Evolutionary conservation across 1,140 invertebrate genomes (phyloP).

Genomic region (Pseudomyrmex sp.): DNA sequence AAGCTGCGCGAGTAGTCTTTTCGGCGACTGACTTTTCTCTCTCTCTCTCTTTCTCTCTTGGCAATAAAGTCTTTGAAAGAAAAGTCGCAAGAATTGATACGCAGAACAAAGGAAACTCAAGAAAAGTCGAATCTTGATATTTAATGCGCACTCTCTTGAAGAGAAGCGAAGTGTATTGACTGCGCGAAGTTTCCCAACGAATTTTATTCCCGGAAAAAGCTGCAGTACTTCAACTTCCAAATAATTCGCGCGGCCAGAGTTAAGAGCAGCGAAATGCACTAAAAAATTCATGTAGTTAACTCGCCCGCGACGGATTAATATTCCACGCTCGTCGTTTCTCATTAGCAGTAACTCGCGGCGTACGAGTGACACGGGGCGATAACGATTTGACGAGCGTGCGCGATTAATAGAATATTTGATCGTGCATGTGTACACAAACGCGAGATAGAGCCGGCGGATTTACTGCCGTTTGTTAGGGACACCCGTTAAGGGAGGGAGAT

Average conservation of each 20-base stretch:
- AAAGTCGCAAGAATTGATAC: no score
- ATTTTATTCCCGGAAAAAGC: background rate
- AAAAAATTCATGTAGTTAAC: conserved; percentile 40
- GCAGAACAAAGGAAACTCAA: no score
- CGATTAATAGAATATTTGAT: conserved; percentile 76
- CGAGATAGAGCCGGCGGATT: conserved; percentile 70
- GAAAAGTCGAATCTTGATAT: no score
- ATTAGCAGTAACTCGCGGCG: conserved; percentile 67
- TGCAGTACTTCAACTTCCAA: background rate
- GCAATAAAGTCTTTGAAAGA: no score
- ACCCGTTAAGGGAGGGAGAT: conserved; percentile 71
- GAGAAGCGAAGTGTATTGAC: no score
- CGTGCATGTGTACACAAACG: conserved; percentile 26
- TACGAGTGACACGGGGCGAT: conserved; percentile 67
- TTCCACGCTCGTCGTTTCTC: conserved; percentile 68
- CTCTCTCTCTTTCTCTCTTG: no score
- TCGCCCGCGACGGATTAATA: conserved; percentile 60
- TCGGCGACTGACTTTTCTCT: background rate
- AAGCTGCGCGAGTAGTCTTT: background rate
- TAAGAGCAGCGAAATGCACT: conserved; percentile 29
- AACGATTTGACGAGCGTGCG: conserved; percentile 70
- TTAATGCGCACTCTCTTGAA: no score
- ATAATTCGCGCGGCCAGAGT: background rate
- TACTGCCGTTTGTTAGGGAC: conserved; percentile 74
- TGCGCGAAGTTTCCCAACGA: no score